These are phyloP conservation scores for Lagopus leucura DNA, from an alignment of 2,113 vertebrate genomes.

Conservation along the genomic window DNA sequence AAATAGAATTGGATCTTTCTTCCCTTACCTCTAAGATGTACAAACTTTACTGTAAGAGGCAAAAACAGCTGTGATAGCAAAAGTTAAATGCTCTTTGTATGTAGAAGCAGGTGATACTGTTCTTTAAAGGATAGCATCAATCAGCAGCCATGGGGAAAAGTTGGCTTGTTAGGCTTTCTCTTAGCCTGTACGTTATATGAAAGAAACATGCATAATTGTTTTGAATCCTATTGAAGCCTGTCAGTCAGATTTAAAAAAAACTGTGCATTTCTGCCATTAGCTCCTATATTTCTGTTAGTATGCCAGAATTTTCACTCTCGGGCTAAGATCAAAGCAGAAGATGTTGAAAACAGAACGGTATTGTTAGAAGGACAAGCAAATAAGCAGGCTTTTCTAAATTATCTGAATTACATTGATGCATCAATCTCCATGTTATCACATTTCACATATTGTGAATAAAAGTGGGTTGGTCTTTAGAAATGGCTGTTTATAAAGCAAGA, in stretches of 20 bases:
- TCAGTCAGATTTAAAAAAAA: not conserved
- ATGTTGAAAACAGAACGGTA: not conserved
- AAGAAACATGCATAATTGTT: not conserved
- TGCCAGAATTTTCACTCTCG: not conserved
- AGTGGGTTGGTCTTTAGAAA: slow-evolving; percentile 6
- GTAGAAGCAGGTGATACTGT: not conserved
- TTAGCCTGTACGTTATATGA: not conserved
- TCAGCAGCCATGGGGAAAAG: not conserved
- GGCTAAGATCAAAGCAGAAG: not conserved
- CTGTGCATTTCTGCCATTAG: not conserved
- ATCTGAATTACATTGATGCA: not conserved
- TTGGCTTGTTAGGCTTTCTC: not conserved
- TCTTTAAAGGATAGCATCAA: not conserved
- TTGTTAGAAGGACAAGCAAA: not conserved
- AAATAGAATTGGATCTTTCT: not conserved
- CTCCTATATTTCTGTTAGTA: not conserved
- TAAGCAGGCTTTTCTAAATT: not conserved
- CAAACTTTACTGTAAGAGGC: not conserved
- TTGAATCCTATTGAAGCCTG: not conserved
- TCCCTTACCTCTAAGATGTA: not conserved
- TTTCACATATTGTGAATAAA: not conserved
- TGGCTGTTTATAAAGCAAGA: not conserved
- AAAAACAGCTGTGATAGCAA: not conserved
- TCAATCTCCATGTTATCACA: not conserved
- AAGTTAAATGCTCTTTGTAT: not conserved